Conservation (phyloP, 2,888 invertebrate species). For the Microplitis deprimator region DNA sequence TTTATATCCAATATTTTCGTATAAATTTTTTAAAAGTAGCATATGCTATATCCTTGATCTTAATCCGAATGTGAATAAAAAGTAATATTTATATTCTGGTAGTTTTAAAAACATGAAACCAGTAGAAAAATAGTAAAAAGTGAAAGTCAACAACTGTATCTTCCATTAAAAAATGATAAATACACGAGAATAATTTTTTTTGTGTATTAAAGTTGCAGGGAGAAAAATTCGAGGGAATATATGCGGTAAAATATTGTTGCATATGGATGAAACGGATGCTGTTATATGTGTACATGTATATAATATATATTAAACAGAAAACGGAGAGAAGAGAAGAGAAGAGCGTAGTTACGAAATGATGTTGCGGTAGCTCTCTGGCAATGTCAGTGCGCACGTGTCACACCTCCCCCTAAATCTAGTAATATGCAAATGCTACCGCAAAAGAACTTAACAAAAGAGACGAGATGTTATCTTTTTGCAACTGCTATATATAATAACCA, state of each 20-base stretch:
- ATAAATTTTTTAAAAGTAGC: no score
- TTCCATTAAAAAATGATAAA: neutral
- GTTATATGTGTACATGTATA: neutral
- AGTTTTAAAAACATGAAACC: neutral
- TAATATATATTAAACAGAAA: conserved; percentile 7
- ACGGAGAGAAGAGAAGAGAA: neutral
- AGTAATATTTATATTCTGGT: neutral
- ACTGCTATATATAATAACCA: neutral
- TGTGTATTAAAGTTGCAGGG: neutral
- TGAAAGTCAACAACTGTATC: neutral
- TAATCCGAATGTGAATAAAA: neutral
- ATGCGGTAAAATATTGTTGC: conserved; percentile 51
- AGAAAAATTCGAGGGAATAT: conserved; percentile 36
- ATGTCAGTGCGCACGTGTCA: conserved; percentile 48
- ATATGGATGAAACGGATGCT: conserved; percentile 53
- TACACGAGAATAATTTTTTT: neutral
- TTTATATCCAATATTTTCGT: neutral
- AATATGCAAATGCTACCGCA: conserved; percentile 53
- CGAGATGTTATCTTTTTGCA: neutral
- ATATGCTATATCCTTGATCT: no score
- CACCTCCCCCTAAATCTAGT: conserved; percentile 43
- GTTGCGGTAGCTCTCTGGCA: conserved; percentile 26
- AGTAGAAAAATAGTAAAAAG: neutral
- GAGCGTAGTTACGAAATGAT: conserved; percentile 17
- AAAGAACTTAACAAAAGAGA: neutral